Evolutionary conservation across 2,113 vertebrate species (phyloP), one percentile per base, ranked within the genome.

Genomic region (Grammomys dolichurus): DNA sequence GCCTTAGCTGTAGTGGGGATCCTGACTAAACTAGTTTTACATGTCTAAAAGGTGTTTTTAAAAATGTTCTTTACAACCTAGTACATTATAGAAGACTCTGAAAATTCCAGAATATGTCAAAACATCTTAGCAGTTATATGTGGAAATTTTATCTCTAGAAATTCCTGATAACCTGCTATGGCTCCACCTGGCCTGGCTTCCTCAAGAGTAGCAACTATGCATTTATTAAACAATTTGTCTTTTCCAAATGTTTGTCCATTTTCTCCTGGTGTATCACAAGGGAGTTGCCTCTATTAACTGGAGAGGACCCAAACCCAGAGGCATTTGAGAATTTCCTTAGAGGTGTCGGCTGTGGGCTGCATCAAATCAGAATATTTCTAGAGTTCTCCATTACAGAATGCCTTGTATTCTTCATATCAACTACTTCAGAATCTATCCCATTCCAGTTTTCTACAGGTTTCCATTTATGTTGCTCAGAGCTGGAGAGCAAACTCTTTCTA

Each of bases 381-480:
- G 96, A 96, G 3, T 96, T 97, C 93, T 98, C 98, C 8, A 43
- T 84, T 56, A 98, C 98, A 28, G 98, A 99, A 95, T 82, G 98
- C 54, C 97, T 96, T 36, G 97, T 43, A 0, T 97, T 98, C 5
- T 99, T 99, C 99, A 99, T 99, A 97, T 99, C 99, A 36, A 99
- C 99, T 0, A 99, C 98, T 98, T 99, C 99, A 97, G 99, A 99
- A 98, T 99, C 99, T 9, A 99, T 98, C 60, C 99, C 98, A 0
- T 99, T 99, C 99, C 99, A 99, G 89, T 98, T 98, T 81, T 99
- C 98, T 0, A 70, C 80, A 33, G 97, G 97, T 19, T 98, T 97
- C 11, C 98, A 98, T 67, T 97, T 95, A 24, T 96, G 88, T 0
- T 98, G 28, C 43, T 67, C 97, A 0, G 97, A 95, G 33, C 96